Evolutionary conservation across 2,888 invertebrate genomes (phyloP), one percentile per base, ranked within the genome.

Genomic region (Cephus rjabovi): DNA sequence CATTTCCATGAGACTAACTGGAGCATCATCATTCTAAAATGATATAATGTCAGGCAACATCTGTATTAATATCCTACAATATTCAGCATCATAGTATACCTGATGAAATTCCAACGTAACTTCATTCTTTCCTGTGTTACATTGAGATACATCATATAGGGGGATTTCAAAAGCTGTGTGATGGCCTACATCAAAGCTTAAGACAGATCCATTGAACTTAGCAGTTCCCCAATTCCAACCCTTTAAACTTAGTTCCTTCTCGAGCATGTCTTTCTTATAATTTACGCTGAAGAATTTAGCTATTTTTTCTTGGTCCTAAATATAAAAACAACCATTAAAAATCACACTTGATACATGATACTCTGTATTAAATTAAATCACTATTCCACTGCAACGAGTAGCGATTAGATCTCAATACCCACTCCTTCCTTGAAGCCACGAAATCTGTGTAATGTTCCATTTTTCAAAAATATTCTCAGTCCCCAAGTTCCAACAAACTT

Each of bases 201-300:
- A 92, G 0, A 96, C 95, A 0, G 97, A 95, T 4, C 98, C 99
- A 86, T 95, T 95, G 90, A 99, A 99, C 86, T 97, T 96, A 0
- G 98, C 98, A 0, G 97, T 96, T 37, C 99, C 99, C 98, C 99
- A 99, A 92, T 99, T 99, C 99, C 99, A 99, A 0, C 99, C 99
- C 91, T 98, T 98, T 1, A 99, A 93, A 82, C 98, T 97, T 76
- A 98, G 92, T 88, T 99, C 99, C 87, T 97, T 97, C 87, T 97
- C 98, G 74, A 97, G 93, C 95, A 99, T 95, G 79, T 97, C 96
- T 85, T 96, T 96, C 37, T 95, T 94, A 91, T 98, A 99, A 83
- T 96, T 95, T 11, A 94, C 93, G 82, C 95, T 94, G 85, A 99
- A 96, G 91, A 98, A 99, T 86, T 97, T 96, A 0, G 96, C 95